Base-by-base conservation (phyloP, 2,113 vertebrate genomes). In the Daboia siamensis region DNA sequence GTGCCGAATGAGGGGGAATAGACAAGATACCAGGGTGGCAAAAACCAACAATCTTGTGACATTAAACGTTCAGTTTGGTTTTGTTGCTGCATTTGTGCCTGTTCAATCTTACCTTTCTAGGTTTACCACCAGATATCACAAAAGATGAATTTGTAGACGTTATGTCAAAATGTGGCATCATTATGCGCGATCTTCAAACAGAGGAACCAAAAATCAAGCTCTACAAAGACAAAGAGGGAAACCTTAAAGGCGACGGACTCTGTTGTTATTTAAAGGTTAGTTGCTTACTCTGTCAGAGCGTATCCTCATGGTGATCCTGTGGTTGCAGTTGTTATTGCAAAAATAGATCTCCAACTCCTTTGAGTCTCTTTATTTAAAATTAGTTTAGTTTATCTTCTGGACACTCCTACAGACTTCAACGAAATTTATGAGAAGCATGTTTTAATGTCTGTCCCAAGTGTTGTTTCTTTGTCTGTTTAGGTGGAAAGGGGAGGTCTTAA, bases 181-280 rank as follows among this genome's bases (percentile, higher is more conserved):
- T 99, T 90, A 99, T 99, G 99, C 96, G 98, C 93, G 99, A 99
- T 96, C 99, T 98, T 94, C 96, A 98, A 69, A 98, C 98, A 2
- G 99, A 99, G 93, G 98, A 99, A 92, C 99, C 98, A 96, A 99
- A 99, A 96, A 98, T 99, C 92, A 99, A 99, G 95, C 98, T 99
- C 29, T 99, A 99, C 96, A 99, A 98, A 97, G 99, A 99, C 96
- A 97, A 97, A 92, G 97, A 99, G 69, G 99, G 99, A 88, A 99
- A 99, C 96, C 98, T 98, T 93, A 99, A 99, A 97, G 99, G 99
- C 93, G 99, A 99, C 20, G 99, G 99, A 8, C 98, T 99, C 92
- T 99, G 99, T 97, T 99, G 99, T 97, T 99, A 99, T 94, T 97
- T 99, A 15, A 99, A 99, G 98, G 99, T 99, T n/a, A 94, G 98